Evolutionary conservation across 2,113 vertebrate genomes (phyloP).

Genomic region (Boulengeromyrus knoepffleri): DNA sequence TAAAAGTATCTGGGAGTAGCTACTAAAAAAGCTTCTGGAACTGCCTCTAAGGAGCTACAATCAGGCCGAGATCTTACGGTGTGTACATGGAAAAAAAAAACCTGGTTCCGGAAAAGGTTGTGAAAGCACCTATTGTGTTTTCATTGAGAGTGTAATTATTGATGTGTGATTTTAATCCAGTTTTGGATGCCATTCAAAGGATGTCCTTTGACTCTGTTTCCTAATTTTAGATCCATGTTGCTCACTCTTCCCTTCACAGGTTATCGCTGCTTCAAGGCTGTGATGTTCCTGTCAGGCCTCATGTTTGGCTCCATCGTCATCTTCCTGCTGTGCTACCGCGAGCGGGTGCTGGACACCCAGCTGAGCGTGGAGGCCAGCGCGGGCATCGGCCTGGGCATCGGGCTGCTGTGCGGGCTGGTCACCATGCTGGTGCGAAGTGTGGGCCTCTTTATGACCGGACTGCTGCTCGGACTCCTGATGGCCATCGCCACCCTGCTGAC

Average conservation of each 20-base stretch:
- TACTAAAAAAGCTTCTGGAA: background rate
- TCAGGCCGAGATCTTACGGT: background rate
- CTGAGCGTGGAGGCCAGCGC: slow-evolving; percentile 79
- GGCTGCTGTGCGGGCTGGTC: slow-evolving; percentile 77
- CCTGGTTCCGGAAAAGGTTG: background rate
- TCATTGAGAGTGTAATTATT: background rate
- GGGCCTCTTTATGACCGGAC: slow-evolving; percentile 80
- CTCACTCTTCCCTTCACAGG: slow-evolving; percentile 44
- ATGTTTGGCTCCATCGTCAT: slow-evolving; percentile 77
- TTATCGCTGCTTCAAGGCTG: slow-evolving; percentile 83
- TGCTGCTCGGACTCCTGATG: slow-evolving; percentile 74
- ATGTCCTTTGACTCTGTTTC: background rate
- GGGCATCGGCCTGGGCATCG: slow-evolving; percentile 77
- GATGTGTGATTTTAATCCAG: background rate
- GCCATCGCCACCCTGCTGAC: slow-evolving; percentile 65
- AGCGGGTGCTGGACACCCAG: slow-evolving; percentile 75
- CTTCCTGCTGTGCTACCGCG: slow-evolving; percentile 81
- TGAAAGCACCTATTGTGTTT: background rate
- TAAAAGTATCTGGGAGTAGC: background rate
- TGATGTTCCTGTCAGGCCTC: slow-evolving; percentile 83
- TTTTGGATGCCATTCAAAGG: background rate
- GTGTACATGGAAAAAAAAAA: background rate
- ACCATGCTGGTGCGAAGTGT: slow-evolving; percentile 81
- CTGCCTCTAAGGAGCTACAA: background rate
- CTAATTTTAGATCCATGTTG: background rate